Evolutionary conservation across 2,888 invertebrate genomes (phyloP), one percentile per base, ranked within the genome.

Genomic region (Lissocephala sabroskyi): DNA sequence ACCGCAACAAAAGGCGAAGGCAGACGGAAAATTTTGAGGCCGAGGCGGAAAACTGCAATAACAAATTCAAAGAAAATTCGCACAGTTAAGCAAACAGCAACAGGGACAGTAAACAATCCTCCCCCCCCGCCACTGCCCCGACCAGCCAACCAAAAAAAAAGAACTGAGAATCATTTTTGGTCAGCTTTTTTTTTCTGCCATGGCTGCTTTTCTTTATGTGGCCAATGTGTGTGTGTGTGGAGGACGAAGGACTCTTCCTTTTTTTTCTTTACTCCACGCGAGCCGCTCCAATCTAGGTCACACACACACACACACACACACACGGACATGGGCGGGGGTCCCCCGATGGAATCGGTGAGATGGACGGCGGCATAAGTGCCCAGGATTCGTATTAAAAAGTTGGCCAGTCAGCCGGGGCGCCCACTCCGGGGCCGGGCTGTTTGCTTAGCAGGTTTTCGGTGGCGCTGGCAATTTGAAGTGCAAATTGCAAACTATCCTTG

Each of bases 1-100:
- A 33, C 49, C 48, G n/a, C n/a, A 19, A 16, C 19, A 33, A 46
- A 43, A 52, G 59, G 49, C 37, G 43, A 43, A 45, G 18, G 29
- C n/a, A 30, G 30, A 29, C 13, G 3, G 10, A 40, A 37, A 6
- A 16, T 26, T 14, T 10, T 5, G 5, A n/a, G 19, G 36, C 18
- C 48, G 61, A 55, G 55, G 50, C 64, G 52, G 46, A 61, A 52
- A 63, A 61, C 54, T 61, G 57, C 60, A 51, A 52, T 59, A 52
- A 54, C 47, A 57, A 62, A 62, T 63, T 62, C 51, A 60, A 63
- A 63, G 58, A 63, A 63, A 64, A 55, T 52, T 61, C 58, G 58
- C 64, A 40, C 58, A 64, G 61, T 64, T 58, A 49, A 55, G 49
- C 52, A 63, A 61, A 49, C 13, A 40, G 7, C 23, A 42, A 10